phyloP scores from a whole-genome alignment of 2,113 vertebrate genomes.

The Hippoglossus stenolepis region DNA sequence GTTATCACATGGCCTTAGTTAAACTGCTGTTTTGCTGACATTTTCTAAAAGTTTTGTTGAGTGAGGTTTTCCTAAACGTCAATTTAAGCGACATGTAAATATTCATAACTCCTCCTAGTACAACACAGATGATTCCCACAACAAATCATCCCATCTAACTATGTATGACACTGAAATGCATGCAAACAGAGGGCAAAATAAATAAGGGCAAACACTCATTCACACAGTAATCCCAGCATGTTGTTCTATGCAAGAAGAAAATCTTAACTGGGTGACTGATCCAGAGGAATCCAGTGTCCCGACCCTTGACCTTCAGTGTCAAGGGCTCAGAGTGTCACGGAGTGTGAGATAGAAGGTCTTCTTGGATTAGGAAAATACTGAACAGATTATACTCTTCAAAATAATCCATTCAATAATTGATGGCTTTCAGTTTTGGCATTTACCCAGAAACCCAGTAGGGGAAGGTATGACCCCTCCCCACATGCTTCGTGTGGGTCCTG shows the following conservation, averaged over 20 bases:
- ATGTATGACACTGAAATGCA: constrained; percentile 4
- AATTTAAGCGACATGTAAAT: constrained; percentile 22
- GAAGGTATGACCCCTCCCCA: not conserved
- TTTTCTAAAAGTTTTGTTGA: constrained; percentile 12
- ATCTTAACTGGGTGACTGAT: constrained; percentile 27
- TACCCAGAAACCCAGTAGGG: not conserved
- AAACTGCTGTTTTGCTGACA: not conserved
- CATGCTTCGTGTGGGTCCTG: not conserved
- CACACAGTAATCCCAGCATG: constrained; percentile 5
- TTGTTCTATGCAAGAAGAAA: constrained; percentile 12
- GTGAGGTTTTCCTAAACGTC: not conserved
- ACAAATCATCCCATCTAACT: constrained; percentile 13
- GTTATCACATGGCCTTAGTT: not conserved
- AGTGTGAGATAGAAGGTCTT: constrained; percentile 12
- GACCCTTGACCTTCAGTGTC: constrained; percentile 49
- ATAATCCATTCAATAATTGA: not conserved
- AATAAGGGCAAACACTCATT: not conserved
- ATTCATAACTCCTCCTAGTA: not conserved
- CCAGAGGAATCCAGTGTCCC: constrained; percentile 34
- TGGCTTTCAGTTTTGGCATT: not conserved
- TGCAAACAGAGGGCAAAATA: constrained; percentile 16
- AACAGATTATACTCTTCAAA: not conserved
- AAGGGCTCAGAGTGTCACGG: constrained; percentile 12
- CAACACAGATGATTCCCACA: constrained; percentile 5
- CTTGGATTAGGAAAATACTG: not conserved